Base-by-base conservation (phyloP, 2,797 vertebrate species). In the Pachyuromys duprasi region DNA sequence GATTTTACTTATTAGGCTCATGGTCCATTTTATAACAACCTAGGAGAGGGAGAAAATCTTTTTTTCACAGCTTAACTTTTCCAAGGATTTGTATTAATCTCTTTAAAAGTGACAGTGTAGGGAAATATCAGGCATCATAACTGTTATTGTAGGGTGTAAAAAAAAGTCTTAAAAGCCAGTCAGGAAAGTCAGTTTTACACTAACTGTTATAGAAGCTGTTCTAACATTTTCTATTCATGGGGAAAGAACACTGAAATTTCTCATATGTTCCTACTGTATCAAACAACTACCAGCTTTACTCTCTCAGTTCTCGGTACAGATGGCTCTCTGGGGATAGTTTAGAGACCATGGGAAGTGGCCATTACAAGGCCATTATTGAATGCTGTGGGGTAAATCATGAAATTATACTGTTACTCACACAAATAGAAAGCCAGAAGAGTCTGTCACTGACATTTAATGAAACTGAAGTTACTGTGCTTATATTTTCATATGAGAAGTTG, bases 361-460 rank as follows among this genome's bases (percentile, higher is more conserved):
- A 90, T 96, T 96, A 92, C 79, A 94, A 96, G 74, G 42, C 42
- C 78, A 89, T 96, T 96, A 95, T 63, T 87, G 65, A 45, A 90
- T 75, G 90, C 74, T 89, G 82, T 93, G 91, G 65, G 92, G 55
- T 95, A 97, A 97, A 97, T 97, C 86, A 92, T 92, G 90, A 97
- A 96, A 97, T 95, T 96, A 90, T 84, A 75, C 86, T 94, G 62
- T 86, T 91, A 79, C 49, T 86, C 89, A 86, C 93, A 96, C 42
- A 97, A 96, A 97, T 96, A 95, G 95, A 96, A 96, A 95, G 53
- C 45, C 75, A 93, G 83, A 88, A 84, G 36, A 94, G 62, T 89
- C 83, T 96, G 63, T 93, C 90, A 91, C 42, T 86, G 82, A 91
- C 60, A 95, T 91, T 95, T 95, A 96, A 93, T 84, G 76, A 93